Evolutionary conservation across 2,113 vertebrate species (phyloP), one percentile per base, ranked within the genome.

Genomic region (Tragulus kanchil): DNA sequence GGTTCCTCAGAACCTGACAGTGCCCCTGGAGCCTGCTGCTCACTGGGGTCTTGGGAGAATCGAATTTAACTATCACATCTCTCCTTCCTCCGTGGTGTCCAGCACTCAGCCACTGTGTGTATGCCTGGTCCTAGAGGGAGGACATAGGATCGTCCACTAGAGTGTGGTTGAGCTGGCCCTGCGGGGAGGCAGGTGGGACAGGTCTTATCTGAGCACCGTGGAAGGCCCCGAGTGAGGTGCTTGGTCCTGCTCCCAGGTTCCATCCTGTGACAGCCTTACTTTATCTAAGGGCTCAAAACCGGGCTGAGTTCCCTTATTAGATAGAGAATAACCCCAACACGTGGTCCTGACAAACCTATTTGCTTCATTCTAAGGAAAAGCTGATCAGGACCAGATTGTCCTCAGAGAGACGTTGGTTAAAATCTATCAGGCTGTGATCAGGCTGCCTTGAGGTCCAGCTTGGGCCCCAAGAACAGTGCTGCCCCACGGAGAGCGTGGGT

Each of bases 181-280:
- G 25, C 23, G 13, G 58, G 25, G 25, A 62, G 16, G 12, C 19
- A 16, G 67, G 52, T 3, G 0, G 54, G 17, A 45, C 5, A 45
- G 62, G 5, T 54, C 1, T 31, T 12, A 28, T 13, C 5, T 8
- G 1, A 9, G 36, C 7, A 1, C 23, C 9, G 0, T 1, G 31
- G 59, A 69, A n/a, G 59, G 6, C 26, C 56, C 15, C 4, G 0
- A 6, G 9, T 3, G 6, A 5, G 52, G 28, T 9, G 65, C 48
- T 10, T 28, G 19, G 58, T 9, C 73, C 26, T 15, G 25, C 5
- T 48, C 52, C 64, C 36, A 45, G 75, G 28, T 3, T 62, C 61
- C 11, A 36, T 36, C 25, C 71, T 0, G 2, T 11, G 58, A 67
- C 9, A 81, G 48, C 59, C 71, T 82, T 48, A 19, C 14, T n/a